Percentiles rank a stretch among this genome's conserved stretches.
Evolutionary conservation across 2,888 invertebrate species (phyloP).

Genomic region (Diarsia dahlii): DNA sequence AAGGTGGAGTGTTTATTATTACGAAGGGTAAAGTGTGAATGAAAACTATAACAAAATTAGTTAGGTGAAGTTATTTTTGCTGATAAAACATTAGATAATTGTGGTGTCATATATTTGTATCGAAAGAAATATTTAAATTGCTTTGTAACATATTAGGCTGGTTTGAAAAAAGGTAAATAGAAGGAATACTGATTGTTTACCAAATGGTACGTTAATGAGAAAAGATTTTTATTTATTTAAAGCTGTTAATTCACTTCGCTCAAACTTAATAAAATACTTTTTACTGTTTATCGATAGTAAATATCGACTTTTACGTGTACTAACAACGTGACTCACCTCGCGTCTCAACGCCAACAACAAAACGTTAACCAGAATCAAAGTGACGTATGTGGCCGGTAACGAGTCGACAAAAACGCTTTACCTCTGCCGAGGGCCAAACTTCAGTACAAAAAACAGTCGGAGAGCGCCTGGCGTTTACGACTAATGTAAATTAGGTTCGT

Average conservation of each 20-base stretch:
- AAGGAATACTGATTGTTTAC: not conserved
- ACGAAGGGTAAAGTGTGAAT: not conserved
- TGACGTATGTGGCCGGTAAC: slow-evolving; percentile 83
- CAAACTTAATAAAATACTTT: slow-evolving; percentile 13
- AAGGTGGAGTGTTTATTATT: slow-evolving; percentile 26
- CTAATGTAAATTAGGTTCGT: slow-evolving; percentile 71
- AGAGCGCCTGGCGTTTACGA: slow-evolving; percentile 83
- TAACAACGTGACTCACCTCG: slow-evolving; percentile 88
- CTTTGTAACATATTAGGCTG: not conserved
- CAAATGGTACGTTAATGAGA: not conserved
- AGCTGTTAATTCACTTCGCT: not conserved
- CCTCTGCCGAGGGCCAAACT: slow-evolving; percentile 79
- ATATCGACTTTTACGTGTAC: slow-evolving; percentile 81
- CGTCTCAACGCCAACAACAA: slow-evolving; percentile 90
- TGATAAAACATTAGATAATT: not conserved
- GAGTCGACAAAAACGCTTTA: slow-evolving; percentile 83
- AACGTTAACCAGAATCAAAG: slow-evolving; percentile 80
- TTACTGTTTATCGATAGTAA: slow-evolving; percentile 78
- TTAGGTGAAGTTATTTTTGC: not conserved
- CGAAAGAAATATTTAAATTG: not conserved
- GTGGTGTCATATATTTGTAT: not conserved
- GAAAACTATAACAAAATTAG: not conserved
- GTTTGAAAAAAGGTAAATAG: not conserved
- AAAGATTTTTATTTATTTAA: not conserved
- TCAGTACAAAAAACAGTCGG: slow-evolving; percentile 79